phyloP scores from a whole-genome alignment of 2,888 invertebrate genomes.

The Azorinus chamasolen region DNA sequence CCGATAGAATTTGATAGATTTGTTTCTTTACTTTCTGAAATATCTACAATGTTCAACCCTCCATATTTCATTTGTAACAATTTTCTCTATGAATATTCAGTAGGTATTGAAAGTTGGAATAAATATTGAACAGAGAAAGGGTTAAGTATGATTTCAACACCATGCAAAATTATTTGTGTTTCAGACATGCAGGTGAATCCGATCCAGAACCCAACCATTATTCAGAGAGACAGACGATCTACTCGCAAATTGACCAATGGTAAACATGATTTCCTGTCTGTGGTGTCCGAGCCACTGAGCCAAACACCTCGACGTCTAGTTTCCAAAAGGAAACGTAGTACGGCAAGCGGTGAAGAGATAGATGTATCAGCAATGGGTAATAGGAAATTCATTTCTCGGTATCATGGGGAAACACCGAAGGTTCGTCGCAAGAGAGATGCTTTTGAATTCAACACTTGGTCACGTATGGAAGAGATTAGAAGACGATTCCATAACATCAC shows the following conservation, averaged over 20 bases:
- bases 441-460: slow-evolving; percentile 77
- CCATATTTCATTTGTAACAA: too few species aligned
- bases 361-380: slow-evolving; percentile 29
- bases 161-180: too few species aligned
- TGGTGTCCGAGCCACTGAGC: slow-evolving; percentile 17
- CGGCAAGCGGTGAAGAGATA: slow-evolving; percentile 31
- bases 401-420: slow-evolving; percentile 55
- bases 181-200: slow-evolving; percentile 78
- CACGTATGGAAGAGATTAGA: slow-evolving; percentile 74
- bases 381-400: slow-evolving; percentile 62
- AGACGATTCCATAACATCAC: slow-evolving; percentile 72
- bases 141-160: too few species aligned
- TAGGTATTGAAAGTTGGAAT: too few species aligned
- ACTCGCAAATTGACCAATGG: slow-evolving; percentile 27
- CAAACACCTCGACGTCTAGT: slow-evolving; percentile 40
- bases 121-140: too few species aligned
- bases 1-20: too few species aligned
- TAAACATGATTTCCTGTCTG: slow-evolving; percentile 41
- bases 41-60: too few species aligned
- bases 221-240: slow-evolving; percentile 69
- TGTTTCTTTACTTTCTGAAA: too few species aligned
- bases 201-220: slow-evolving; percentile 75
- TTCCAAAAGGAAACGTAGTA: slow-evolving; percentile 47
- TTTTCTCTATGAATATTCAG: too few species aligned
- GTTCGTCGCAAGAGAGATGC: slow-evolving; percentile 76